phyloP scores from a whole-genome alignment of 2,797 vertebrate species.

The Mormyrus hasselquistii region DNA sequence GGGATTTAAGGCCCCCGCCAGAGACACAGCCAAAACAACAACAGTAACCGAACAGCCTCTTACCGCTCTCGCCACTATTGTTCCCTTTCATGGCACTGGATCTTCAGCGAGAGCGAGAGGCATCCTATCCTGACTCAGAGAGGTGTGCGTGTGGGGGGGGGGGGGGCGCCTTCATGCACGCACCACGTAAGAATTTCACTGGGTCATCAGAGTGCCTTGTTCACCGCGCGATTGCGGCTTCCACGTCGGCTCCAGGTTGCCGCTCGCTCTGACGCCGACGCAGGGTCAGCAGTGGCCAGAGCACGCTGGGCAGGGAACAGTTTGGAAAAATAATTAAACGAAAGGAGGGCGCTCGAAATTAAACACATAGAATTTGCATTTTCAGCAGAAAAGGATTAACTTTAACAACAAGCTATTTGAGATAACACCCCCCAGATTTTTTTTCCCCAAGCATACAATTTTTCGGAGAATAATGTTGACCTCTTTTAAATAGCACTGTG shows the following conservation, averaged over 20 bases:
- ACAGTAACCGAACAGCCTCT: conserved; percentile 1
- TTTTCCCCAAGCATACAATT: conserved; percentile 16
- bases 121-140: not conserved
- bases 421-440: conserved; percentile 13
- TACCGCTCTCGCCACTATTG: not conserved
- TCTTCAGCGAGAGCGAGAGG: not conserved
- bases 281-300: not conserved
- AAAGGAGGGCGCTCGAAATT: conserved; percentile 18
- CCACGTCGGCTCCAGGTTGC: not conserved
- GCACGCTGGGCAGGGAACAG: not conserved
- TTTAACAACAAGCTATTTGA: conserved; percentile 13
- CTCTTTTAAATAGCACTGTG: not conserved
- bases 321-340: conserved; percentile 26
- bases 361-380: conserved; percentile 27
- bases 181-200: not conserved
- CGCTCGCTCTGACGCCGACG: not conserved
- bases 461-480: conserved; percentile 15
- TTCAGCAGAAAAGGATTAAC: conserved; percentile 27
- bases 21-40: conserved; percentile 7
- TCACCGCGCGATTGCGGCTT: not conserved
- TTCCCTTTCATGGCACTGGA: not conserved
- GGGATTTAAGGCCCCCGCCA: not conserved
- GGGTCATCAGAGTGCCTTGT: not conserved
- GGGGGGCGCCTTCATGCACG: not conserved
- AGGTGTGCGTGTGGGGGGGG: not conserved